Conservation (phyloP, 2,113 vertebrate species). For the Oncorhynchus mykiss region DNA sequence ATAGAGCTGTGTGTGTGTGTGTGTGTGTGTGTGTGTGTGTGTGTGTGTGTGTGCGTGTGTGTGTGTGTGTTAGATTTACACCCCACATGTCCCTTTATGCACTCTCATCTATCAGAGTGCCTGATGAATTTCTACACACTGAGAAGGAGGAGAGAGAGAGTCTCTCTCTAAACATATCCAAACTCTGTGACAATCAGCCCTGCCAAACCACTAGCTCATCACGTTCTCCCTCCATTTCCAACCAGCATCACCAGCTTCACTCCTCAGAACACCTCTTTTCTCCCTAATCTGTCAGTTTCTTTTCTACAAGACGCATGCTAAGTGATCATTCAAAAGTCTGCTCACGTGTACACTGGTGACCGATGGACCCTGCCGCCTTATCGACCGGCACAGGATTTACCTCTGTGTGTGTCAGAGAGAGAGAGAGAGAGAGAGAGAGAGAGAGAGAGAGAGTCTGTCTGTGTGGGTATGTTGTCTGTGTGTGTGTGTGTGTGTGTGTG, state of each 20-base stretch:
- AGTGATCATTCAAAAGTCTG: slow-evolving; percentile 6
- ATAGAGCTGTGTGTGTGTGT: slow-evolving; percentile 30
- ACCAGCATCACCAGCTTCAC: not conserved
- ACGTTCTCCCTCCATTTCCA: not conserved
- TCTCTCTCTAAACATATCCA: not conserved
- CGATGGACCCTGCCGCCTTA: not conserved
- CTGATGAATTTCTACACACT: no score
- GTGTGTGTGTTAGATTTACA: not conserved
- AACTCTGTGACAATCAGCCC: not conserved
- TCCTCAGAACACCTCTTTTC: not conserved
- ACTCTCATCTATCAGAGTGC: no score
- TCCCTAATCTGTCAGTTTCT: not conserved
- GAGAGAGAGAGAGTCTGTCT: no score
- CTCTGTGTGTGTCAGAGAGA: not conserved
- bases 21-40: no score
- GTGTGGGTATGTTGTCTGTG: no score
- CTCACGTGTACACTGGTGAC: not conserved
- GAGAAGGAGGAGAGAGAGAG: not conserved
- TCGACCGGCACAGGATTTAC: not conserved
- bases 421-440: not conserved
- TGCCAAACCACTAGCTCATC: not conserved
- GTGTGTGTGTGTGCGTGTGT: slow-evolving; percentile 10
- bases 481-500: no score
- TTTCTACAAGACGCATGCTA: slow-evolving; percentile 5
- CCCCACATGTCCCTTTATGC: no score